These are phyloP conservation scores for Saccostrea glomerata DNA, from an alignment of 1,140 invertebrate species.

Conservation along the genomic window DNA sequence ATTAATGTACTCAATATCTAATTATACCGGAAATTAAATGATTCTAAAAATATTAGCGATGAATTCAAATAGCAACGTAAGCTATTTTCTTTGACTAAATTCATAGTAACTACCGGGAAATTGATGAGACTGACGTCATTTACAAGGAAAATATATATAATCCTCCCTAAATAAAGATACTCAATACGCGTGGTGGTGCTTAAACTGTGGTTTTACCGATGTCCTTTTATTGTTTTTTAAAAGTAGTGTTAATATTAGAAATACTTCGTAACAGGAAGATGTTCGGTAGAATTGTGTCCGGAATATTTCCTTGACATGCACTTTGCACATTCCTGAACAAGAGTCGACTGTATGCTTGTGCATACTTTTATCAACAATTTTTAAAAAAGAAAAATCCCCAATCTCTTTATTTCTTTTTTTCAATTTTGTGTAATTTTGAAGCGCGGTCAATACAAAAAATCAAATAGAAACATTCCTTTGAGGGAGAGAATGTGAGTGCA, in stretches of 20 bases:
- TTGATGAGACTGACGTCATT: background rate
- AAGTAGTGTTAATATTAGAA: background rate
- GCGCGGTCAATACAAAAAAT: no score
- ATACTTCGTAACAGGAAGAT: background rate
- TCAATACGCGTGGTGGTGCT: background rate
- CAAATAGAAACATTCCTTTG: no score
- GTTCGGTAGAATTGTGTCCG: conserved; percentile 3
- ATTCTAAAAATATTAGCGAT: background rate
- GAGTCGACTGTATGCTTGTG: no score
- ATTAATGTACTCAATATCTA: background rate
- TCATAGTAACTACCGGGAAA: background rate
- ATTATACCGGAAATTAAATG: background rate
- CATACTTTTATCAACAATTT: no score
- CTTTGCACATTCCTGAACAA: background rate
- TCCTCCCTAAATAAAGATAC: background rate
- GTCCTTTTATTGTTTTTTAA: background rate
- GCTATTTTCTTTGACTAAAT: background rate
- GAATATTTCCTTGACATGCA: background rate
- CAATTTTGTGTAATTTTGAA: no score
- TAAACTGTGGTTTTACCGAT: background rate
- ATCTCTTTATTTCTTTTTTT: no score
- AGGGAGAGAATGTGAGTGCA: no score
- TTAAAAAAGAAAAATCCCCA: no score
- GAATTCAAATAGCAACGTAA: background rate
- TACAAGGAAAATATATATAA: background rate